These are phyloP conservation scores for Engystomops pustulosus DNA, from an alignment of 2,113 vertebrate genomes.

Conservation along the genomic window DNA sequence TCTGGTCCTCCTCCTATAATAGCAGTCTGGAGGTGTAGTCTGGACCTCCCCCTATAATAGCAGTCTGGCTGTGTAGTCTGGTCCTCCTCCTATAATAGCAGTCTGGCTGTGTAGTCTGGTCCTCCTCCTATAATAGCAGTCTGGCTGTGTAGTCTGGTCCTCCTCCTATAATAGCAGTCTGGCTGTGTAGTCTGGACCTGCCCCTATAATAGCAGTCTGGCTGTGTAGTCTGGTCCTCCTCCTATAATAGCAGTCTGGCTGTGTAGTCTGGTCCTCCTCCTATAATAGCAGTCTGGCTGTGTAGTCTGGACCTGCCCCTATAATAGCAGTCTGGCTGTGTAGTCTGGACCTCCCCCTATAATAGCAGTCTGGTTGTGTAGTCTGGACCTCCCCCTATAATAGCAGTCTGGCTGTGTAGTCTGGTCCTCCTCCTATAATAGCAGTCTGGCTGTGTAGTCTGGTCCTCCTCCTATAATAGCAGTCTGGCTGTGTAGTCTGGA, in stretches of 20 bases:
- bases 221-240: neutral
- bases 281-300: neutral
- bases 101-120: too few species aligned
- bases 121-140: too few species aligned
- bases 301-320: neutral
- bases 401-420: neutral
- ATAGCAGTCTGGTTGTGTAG: neutral
- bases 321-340: neutral
- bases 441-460: neutral
- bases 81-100: too few species aligned
- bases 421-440: neutral
- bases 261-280: neutral
- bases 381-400: neutral
- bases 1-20: too few species aligned
- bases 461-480: neutral
- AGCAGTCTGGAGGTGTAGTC: too few species aligned
- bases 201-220: too few species aligned
- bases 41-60: too few species aligned
- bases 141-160: too few species aligned
- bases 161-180: too few species aligned
- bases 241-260: neutral
- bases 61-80: too few species aligned
- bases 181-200: too few species aligned
- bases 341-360: neutral
- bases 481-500: neutral